These are phyloP conservation scores for Camelus dromedarius DNA, from an alignment of 2,113 vertebrate genomes.

Conservation along the genomic window DNA sequence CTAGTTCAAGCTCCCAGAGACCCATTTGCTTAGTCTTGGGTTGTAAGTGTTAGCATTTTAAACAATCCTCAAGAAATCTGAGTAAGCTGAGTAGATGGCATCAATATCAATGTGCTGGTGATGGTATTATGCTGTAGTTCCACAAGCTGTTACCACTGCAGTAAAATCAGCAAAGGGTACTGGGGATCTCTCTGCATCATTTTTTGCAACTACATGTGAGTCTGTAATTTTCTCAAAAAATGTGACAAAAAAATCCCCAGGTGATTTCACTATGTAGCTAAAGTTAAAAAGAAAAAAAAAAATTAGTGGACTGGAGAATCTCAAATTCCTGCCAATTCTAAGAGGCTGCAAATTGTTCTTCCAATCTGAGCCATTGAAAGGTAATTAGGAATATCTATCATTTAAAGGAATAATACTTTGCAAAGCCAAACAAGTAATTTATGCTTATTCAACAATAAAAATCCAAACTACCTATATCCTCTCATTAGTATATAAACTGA, in stretches of 20 bases:
- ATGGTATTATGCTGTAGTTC: neutral
- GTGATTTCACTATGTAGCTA: neutral
- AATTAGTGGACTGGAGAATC: neutral
- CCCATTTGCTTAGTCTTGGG: neutral
- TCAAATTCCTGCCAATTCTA: slow-evolving; percentile 37
- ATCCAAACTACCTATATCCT: neutral
- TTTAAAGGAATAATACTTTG: neutral
- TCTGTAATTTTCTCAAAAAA: neutral
- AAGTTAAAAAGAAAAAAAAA: neutral
- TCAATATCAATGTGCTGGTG: neutral
- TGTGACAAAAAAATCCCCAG: neutral
- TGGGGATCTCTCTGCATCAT: neutral
- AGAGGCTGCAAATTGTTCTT: neutral
- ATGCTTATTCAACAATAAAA: neutral
- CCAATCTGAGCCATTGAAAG: neutral
- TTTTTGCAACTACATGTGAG: slow-evolving; percentile 5
- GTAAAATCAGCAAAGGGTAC: neutral
- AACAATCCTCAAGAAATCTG: neutral
- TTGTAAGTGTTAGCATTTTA: neutral
- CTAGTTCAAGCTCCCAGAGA: neutral
- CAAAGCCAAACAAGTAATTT: slow-evolving; percentile 49
- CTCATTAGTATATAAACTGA: neutral
- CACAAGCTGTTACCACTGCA: neutral
- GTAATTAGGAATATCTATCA: slow-evolving; percentile 16
- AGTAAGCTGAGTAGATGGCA: neutral